Percentiles rank a stretch among this genome's conserved stretches.
Evolutionary conservation across 2,888 invertebrate genomes (phyloP).

Genomic region (Alloplasta piceator): DNA sequence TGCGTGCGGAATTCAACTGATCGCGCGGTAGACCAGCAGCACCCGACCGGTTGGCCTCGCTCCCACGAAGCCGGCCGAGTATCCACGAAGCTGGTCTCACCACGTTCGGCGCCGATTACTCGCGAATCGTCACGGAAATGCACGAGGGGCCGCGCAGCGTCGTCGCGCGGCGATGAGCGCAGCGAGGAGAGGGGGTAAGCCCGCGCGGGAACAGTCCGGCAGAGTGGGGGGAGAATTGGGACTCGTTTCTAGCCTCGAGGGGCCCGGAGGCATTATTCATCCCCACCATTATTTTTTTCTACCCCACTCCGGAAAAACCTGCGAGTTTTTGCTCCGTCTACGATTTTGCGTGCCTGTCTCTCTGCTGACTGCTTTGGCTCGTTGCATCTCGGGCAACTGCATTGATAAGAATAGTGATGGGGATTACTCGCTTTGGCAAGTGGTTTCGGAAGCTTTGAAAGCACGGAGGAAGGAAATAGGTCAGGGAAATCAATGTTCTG

Average conservation of each 20-base stretch:
- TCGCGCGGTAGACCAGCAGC: slow-evolving; percentile 73
- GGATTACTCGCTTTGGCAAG: too few species aligned
- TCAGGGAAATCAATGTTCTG: too few species aligned
- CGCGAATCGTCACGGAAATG: slow-evolving; percentile 63
- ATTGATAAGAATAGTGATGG: too few species aligned
- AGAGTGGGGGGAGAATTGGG: slow-evolving; percentile 63
- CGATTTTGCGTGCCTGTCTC: slow-evolving; percentile 36
- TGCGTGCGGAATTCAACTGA: slow-evolving; percentile 79
- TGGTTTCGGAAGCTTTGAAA: too few species aligned
- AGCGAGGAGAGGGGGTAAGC: too few species aligned
- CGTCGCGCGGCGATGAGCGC: slow-evolving; percentile 62
- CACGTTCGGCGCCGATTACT: slow-evolving; percentile 52
- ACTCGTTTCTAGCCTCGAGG: slow-evolving; percentile 67
- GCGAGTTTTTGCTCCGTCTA: slow-evolving; percentile 29
- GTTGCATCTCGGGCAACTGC: background rate
- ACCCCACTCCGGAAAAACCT: slow-evolving; percentile 22
- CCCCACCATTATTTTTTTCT: slow-evolving; percentile 6
- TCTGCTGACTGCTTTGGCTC: slow-evolving; percentile 15
- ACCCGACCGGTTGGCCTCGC: slow-evolving; percentile 81
- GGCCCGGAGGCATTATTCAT: slow-evolving; percentile 53
- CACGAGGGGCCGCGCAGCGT: slow-evolving; percentile 71
- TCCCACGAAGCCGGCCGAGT: slow-evolving; percentile 72
- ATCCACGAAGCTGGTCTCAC: slow-evolving; percentile 46
- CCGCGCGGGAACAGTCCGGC: slow-evolving; percentile 68
- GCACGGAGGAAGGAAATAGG: too few species aligned